Conservation (phyloP, 2,797 vertebrate genomes). For the Agapornis canus region DNA sequence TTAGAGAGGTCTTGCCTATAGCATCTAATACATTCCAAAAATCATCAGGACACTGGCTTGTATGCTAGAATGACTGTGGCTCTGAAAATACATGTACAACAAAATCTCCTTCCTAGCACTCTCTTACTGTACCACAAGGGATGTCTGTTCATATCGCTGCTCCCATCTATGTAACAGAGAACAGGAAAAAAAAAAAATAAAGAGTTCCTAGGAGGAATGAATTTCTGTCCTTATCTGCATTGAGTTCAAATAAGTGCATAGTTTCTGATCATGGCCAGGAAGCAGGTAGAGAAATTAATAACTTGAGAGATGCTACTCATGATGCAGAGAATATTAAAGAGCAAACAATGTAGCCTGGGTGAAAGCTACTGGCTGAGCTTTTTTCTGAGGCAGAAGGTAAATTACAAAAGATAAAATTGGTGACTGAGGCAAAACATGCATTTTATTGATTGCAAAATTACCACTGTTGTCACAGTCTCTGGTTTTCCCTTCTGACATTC, state of each 20-base stretch:
- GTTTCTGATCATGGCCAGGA: not conserved
- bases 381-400: slow-evolving; percentile 14
- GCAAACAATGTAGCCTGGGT: not conserved
- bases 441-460: not conserved
- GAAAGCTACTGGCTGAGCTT: not conserved
- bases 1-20: not conserved
- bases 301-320: not conserved
- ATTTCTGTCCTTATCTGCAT: not conserved
- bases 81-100: not conserved
- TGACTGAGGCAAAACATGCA: not conserved
- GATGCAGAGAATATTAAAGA: slow-evolving; percentile 15
- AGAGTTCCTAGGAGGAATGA: not conserved
- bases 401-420: not conserved
- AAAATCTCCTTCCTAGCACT: not conserved
- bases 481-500: not conserved
- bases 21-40: not conserved
- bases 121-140: not conserved
- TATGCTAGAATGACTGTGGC: not conserved
- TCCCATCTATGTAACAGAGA: not conserved
- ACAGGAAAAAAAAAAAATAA: not conserved
- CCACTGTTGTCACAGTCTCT: not conserved
- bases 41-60: not conserved
- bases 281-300: not conserved
- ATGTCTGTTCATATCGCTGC: not conserved
- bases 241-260: not conserved